Percentiles rank a stretch among this genome's conserved stretches.
These are phyloP conservation scores for Odontocolon sp. DNA, from an alignment of 2,888 invertebrate genomes.

Conservation along the genomic window DNA sequence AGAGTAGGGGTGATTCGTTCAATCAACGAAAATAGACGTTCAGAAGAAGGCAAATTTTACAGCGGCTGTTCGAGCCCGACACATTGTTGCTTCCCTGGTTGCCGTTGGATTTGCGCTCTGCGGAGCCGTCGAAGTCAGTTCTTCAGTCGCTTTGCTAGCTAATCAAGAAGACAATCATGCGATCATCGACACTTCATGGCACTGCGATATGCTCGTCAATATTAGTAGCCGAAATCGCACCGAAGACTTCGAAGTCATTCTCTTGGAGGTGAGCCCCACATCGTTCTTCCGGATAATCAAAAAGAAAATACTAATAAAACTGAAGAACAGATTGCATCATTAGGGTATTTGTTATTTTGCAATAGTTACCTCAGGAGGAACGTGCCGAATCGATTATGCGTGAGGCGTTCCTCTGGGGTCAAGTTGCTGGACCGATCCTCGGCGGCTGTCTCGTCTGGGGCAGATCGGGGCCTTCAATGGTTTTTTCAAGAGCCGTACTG, in stretches of 20 bases:
- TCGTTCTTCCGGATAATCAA: background rate
- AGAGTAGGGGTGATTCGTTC: background rate
- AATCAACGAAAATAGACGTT: constrained; percentile 10
- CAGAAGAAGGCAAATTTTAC: constrained; percentile 15
- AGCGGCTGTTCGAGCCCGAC: constrained; percentile 81
- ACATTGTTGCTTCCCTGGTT: constrained; percentile 82
- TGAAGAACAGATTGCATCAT: background rate
- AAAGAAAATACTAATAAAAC: background rate
- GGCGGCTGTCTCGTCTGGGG: constrained; percentile 83
- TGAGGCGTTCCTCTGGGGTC: constrained; percentile 84
- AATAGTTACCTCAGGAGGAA: constrained; percentile 82
- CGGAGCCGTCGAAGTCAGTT: constrained; percentile 83
- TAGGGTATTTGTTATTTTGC: constrained; percentile 6
- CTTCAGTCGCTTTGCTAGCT: constrained; percentile 83
- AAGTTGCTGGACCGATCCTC: constrained; percentile 82
- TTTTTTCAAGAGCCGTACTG: constrained; percentile 83
- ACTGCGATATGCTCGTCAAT: constrained; percentile 79
- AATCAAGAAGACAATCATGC: constrained; percentile 80
- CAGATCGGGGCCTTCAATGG: constrained; percentile 83
- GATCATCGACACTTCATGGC: constrained; percentile 79
- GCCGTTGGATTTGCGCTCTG: constrained; percentile 83
- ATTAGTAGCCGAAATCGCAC: constrained; percentile 77
- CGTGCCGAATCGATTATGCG: constrained; percentile 83
- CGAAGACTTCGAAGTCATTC: constrained; percentile 77
- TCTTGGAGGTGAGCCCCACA: constrained; percentile 71